These are phyloP conservation scores for Cyprinus carpio DNA, from an alignment of 2,113 vertebrate genomes.

Conservation along the genomic window DNA sequence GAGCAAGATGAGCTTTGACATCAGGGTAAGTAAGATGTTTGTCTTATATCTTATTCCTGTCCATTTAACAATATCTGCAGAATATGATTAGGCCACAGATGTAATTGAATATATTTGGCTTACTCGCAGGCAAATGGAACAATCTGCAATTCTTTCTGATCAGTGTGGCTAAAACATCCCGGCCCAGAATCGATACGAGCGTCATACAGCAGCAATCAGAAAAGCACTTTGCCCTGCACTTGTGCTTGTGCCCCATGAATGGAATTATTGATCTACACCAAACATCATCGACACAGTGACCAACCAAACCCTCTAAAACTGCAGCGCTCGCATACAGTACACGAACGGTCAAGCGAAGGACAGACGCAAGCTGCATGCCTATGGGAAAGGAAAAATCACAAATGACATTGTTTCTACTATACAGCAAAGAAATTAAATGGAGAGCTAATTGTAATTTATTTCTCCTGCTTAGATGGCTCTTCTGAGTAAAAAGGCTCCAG, in stretches of 20 bases:
- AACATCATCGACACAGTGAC: conserved; percentile 37
- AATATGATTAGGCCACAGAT: conserved; percentile 39
- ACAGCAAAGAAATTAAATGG: not conserved
- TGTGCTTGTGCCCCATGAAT: conserved; percentile 40
- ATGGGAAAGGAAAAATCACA: not conserved
- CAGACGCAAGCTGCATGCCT: not conserved
- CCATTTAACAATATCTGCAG: conserved; percentile 30
- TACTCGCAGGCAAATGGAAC: conserved; percentile 31
- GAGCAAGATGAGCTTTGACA: not conserved
- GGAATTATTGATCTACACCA: conserved; percentile 47
- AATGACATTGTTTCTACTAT: not conserved
- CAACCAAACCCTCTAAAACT: conserved; percentile 28
- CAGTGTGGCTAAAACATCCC: conserved; percentile 51
- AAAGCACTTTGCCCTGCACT: conserved; percentile 57
- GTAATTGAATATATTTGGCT: conserved; percentile 39
- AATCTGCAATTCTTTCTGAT: conserved; percentile 47
- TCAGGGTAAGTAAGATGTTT: conserved; percentile 9
- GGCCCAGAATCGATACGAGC: conserved; percentile 41
- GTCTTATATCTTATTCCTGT: not conserved
- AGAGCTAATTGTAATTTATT: not conserved
- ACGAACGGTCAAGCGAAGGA: conserved; percentile 13
- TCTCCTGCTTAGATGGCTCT: not conserved
- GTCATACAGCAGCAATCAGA: conserved; percentile 48
- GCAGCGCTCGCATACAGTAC: conserved; percentile 8
- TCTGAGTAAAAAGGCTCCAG: not conserved